Conservation (phyloP, 2,113 vertebrate genomes). For the Helogale parvula region DNA sequence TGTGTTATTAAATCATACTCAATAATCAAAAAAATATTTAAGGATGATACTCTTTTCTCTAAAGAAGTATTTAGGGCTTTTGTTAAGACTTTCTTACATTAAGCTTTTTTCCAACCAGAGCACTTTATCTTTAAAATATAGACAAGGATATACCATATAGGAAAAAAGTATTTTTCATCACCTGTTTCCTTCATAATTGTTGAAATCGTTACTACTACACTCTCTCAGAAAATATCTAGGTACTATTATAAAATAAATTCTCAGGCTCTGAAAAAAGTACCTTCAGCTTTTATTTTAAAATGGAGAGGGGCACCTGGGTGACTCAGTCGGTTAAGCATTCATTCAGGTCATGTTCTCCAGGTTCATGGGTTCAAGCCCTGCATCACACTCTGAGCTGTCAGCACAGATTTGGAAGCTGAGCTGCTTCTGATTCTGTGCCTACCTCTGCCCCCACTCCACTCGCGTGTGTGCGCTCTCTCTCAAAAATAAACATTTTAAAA, state of each 20-base stretch:
- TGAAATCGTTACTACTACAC: conserved; percentile 6
- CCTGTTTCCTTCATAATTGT: background rate
- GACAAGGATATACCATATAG: background rate
- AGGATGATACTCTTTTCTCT: conserved; percentile 4
- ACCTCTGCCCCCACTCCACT: too few relatives aligned
- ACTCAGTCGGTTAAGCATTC: too few relatives aligned
- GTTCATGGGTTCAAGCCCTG: too few relatives aligned
- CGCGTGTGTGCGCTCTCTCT: too few relatives aligned
- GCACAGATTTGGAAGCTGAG: too few relatives aligned
- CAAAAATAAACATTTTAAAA: too few relatives aligned
- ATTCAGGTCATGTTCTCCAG: too few relatives aligned
- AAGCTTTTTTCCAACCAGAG: background rate
- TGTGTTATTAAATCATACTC: background rate
- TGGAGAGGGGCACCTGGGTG: too few relatives aligned
- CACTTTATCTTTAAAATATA: conserved; percentile 44
- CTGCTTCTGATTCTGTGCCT: too few relatives aligned
- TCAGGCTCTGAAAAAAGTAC: background rate
- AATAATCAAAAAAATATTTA: conserved; percentile 34
- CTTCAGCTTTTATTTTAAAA: conserved; percentile 34
- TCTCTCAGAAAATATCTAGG: conserved; percentile 20
- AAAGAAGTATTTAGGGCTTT: background rate
- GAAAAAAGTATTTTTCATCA: background rate
- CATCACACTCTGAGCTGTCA: too few relatives aligned
- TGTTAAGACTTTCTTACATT: background rate
- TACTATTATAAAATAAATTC: conserved; percentile 8